Base-by-base conservation (phyloP, 2,113 vertebrate genomes). In the Aegypius monachus region DNA sequence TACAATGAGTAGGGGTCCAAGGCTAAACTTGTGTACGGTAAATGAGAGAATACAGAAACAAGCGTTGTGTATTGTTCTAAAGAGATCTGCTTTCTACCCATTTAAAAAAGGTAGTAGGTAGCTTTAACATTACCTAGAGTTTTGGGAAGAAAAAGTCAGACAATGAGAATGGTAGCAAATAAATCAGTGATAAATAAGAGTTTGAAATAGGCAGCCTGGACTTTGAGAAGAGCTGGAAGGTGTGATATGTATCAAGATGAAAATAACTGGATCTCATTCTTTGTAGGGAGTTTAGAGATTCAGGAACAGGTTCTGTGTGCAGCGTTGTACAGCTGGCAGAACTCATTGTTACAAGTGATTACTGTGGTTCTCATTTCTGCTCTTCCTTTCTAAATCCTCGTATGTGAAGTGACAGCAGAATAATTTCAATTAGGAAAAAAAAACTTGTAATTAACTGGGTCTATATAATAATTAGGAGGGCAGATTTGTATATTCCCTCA, bases 371-470 rank as follows among this genome's bases (percentile, higher is more conserved):
- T 12, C 29, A 48, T 71, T 86, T 88, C 59, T 65, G 62, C 66
- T 77, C 79, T 90, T 94, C 74, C 70, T 66, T 66, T 59, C 73
- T 89, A 71, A 91, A 77, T 95, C 79, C 71, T 80, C 11, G 0
- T 58, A 45, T 81, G 59, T 66, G 80, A 90, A 95, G 86, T 83
- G 82, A 94, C 92, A 96, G 90, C 90, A 93, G 82, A 88, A 81
- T 94, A 58, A 86, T 94, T 94, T 83, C 88, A 77, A 9, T 94
- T 92, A 86, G 65, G 50, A 27, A 32, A 82, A 83, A 87, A 42
- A 9, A 14, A 26, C 56, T 84, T 88, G 85, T 95, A 90, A 95
- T 95, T 94, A 89, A 82, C 79, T 82, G 62, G 62, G 68, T 47
- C 92, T 95, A 31, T 94, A 48, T 81, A 91, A 81, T 92, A 93